Conservation (phyloP, 1,140 invertebrate species). For the Lasioglossum albipes region DNA sequence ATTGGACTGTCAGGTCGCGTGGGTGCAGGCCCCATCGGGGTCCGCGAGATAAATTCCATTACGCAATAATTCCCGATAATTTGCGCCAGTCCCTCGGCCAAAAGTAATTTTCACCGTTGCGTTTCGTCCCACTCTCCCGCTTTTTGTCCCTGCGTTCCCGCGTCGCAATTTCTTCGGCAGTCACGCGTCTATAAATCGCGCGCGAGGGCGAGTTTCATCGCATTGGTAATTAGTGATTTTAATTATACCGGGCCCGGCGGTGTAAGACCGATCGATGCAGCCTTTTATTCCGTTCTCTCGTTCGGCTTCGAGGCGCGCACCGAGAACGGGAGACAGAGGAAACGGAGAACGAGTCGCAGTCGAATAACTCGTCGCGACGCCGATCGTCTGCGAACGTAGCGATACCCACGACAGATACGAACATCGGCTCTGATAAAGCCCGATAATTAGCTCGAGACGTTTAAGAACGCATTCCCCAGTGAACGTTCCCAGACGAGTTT, state of each 20-base stretch:
- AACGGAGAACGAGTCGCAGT: too few species aligned
- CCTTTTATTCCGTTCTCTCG: slow-evolving; percentile 1
- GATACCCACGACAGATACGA: not conserved
- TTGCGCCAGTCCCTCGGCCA: not conserved
- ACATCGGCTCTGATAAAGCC: not conserved
- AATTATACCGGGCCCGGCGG: slow-evolving; percentile 9
- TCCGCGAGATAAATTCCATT: slow-evolving; percentile 12
- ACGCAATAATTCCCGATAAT: slow-evolving; percentile 12
- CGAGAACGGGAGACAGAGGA: too few species aligned
- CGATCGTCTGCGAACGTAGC: not conserved
- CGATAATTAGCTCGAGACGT: slow-evolving; percentile 1
- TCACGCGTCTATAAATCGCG: not conserved
- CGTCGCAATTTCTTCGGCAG: not conserved
- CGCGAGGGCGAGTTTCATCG: not conserved
- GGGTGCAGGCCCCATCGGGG: not conserved
- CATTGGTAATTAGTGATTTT: slow-evolving; percentile 40
- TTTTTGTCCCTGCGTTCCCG: too few species aligned
- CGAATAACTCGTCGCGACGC: too few species aligned
- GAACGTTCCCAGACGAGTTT: too few species aligned
- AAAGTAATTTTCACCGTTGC: not conserved
- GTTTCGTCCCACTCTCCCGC: too few species aligned
- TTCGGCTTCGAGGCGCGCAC: too few species aligned
- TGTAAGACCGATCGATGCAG: not conserved
- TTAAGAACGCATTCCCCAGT: not conserved
- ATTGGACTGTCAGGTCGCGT: slow-evolving; percentile 18